A percentile compares a stretch with the other conserved stretches of the same genome.
Conservation (phyloP, 2,888 invertebrate genomes). For the Gryllus longicercus region DNA sequence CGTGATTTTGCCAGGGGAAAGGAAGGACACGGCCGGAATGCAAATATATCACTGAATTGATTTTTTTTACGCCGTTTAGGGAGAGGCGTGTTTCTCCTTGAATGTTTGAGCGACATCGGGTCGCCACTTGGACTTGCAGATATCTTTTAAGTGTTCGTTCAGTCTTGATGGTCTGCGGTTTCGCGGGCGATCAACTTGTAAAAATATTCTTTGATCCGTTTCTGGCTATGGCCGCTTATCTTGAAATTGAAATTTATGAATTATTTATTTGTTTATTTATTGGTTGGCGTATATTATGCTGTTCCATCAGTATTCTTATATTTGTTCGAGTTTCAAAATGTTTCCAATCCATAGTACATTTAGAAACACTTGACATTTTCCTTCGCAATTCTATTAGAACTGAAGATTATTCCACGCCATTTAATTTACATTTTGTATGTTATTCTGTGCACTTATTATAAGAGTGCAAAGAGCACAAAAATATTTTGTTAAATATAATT, state of each 20-base stretch:
- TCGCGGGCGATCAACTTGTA: not conserved
- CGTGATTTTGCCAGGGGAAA: not conserved
- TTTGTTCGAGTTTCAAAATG: not conserved
- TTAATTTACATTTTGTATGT: too few relatives aligned
- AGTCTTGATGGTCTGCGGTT: not conserved
- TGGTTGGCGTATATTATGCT: not conserved
- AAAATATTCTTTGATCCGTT: not conserved
- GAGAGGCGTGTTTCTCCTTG: not conserved
- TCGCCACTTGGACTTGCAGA: not conserved
- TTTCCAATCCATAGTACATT: not conserved
- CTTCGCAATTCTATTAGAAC: not conserved
- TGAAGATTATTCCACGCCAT: too few relatives aligned
- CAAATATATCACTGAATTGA: not conserved
- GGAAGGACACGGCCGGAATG: not conserved
- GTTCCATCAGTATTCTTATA: not conserved
- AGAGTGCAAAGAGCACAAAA: too few relatives aligned
- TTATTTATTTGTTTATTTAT: constrained; percentile 11
- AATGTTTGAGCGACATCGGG: not conserved
- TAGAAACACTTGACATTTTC: not conserved
- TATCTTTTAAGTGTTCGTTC: not conserved
- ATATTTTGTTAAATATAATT: too few relatives aligned
- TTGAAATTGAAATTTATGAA: not conserved
- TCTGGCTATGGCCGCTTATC: too few relatives aligned
- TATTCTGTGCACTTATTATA: too few relatives aligned
- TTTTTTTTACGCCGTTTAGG: not conserved